Percentiles rank a stretch among this genome's conserved stretches.
Evolutionary conservation across 2,113 vertebrate species (phyloP).

Genomic region (Xenopus borealis): DNA sequence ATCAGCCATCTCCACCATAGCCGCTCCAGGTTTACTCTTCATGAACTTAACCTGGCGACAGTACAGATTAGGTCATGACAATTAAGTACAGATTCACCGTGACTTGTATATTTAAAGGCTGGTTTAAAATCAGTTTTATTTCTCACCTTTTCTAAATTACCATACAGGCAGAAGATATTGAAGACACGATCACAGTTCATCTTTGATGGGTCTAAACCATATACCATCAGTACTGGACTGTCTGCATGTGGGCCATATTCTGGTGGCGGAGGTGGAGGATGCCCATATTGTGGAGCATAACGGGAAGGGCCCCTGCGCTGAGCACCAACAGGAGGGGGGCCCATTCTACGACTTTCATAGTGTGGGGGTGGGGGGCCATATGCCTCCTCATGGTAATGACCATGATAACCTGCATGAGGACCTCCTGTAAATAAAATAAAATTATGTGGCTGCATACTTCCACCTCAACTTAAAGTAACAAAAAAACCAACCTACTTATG

Average conservation of each 20-base stretch:
- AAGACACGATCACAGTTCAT: constrained; percentile 89
- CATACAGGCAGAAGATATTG: constrained; percentile 90
- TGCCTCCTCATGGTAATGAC: constrained; percentile 81
- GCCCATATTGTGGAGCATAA: constrained; percentile 79
- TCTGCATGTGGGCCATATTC: constrained; percentile 85
- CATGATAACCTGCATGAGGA: constrained; percentile 82
- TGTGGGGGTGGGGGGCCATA: constrained; percentile 83
- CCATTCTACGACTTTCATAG: constrained; percentile 85
- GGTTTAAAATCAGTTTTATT: too few species aligned
- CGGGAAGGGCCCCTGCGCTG: constrained; percentile 77
- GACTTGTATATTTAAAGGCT: too few species aligned
- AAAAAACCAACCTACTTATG: too few species aligned
- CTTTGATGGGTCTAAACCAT: constrained; percentile 83
- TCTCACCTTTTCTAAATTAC: constrained; percentile 87
- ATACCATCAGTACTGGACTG: constrained; percentile 90
- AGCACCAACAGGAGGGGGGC: constrained; percentile 75
- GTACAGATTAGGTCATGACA: too few species aligned
- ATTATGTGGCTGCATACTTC: background rate
- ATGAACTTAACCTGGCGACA: constrained; percentile 84
- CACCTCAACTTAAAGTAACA: too few species aligned
- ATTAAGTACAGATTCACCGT: too few species aligned
- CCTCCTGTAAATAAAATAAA: constrained; percentile 65
- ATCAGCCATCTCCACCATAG: constrained; percentile 95
- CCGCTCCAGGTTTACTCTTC: constrained; percentile 93
- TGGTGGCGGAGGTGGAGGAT: constrained; percentile 69